These are phyloP conservation scores for Pheosia tremula DNA, from an alignment of 2,888 invertebrate genomes.

Conservation along the genomic window DNA sequence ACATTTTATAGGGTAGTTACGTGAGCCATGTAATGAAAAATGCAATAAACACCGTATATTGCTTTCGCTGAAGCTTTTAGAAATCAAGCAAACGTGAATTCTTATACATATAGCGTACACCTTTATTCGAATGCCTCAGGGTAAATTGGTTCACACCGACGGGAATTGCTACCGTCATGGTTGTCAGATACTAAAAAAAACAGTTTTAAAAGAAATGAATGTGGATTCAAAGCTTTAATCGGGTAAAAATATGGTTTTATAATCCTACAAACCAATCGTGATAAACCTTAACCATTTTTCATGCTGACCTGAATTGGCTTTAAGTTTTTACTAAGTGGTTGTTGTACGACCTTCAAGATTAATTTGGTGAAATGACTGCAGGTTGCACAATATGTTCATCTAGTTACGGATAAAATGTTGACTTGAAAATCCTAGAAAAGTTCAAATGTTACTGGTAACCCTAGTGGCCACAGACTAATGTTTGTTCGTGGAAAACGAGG, in stretches of 20 bases:
- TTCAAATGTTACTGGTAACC: background rate
- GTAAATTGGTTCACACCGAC: constrained; percentile 3
- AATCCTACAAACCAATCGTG: too few relatives aligned
- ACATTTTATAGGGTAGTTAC: too few relatives aligned
- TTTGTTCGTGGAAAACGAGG: constrained; percentile 41
- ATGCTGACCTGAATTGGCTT: too few relatives aligned
- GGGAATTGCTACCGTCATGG: background rate
- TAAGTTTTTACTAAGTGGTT: too few relatives aligned
- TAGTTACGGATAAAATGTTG: too few relatives aligned
- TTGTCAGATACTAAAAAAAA: background rate
- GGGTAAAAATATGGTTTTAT: too few relatives aligned
- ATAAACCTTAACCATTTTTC: too few relatives aligned
- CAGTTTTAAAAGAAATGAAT: too few relatives aligned
- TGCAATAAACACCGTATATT: background rate
- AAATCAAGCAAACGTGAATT: background rate
- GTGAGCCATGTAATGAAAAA: background rate
- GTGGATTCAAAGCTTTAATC: too few relatives aligned
- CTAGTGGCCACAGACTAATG: constrained; percentile 27
- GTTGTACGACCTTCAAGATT: too few relatives aligned
- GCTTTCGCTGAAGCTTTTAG: background rate
- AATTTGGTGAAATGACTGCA: too few relatives aligned
- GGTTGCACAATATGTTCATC: too few relatives aligned
- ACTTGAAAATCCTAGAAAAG: background rate
- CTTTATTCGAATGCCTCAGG: constrained; percentile 2
- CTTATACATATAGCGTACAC: background rate